Evolutionary conservation across 1,140 invertebrate species (phyloP), one percentile per base, ranked within the genome.

Genomic region (Drosophila tropicalis): DNA sequence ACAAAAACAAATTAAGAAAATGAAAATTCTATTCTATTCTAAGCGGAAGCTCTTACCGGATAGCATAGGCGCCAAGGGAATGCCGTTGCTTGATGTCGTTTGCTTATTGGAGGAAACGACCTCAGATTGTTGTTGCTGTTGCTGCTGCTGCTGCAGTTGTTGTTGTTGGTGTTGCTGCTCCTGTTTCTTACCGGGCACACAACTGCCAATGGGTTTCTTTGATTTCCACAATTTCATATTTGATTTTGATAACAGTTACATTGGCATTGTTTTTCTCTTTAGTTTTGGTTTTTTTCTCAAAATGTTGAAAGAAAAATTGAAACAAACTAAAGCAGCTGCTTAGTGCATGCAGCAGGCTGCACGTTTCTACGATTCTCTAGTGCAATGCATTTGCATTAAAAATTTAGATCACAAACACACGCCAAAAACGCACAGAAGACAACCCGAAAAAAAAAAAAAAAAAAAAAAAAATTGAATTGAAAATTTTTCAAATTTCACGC

Each of bases 211-310:
- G 56, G 90, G 90, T 57, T 91, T 91, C 61, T 91, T 91, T 0
- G 90, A 84, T 68, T 91, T 91, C 90, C 90, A 91, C 81, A 91
- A 44, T 72, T 91, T 91, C 90, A 91, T 91, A 65, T 65, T 51
- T 10, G 9, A 10, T 1, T 55, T 51, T 29, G 29, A 29, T 29
- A 5, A 47, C 17, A 19, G 6, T 58, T 39, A 25, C 19, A 32
- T 44, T 63, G 65, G 22, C 19, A 51, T 29, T n/a, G 29, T 57
- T 22, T 22, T 22, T 36, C 5, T 2, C 10, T 36, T 36, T 36
- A 10, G 34, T 36, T 12, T 36, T 36, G 13, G 29, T 25, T 15
- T 55, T 15, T 55, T 22, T 22, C 25, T 12, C n/a, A 57, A 66
- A 41, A 29, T 29, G 29, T 29, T 36, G 36, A 25, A 25, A 25